phyloP scores from a whole-genome alignment of 92 coral and sea anemone species.

The Zoanthus sansibaricus region DNA sequence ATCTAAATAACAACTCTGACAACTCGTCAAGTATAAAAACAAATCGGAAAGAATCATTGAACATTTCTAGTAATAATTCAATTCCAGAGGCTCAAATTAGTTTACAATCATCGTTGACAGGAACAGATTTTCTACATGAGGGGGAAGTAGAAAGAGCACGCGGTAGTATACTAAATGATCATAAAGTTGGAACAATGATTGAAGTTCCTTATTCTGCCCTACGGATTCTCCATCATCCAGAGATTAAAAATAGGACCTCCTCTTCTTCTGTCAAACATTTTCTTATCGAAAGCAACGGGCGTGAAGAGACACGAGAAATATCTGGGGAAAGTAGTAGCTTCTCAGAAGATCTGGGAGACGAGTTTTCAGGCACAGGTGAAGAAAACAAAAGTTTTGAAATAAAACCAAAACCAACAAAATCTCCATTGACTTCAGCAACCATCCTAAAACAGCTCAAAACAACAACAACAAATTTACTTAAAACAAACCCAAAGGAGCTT shows the following conservation, averaged over 20 bases:
- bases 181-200: neutral
- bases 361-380: neutral
- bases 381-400: neutral
- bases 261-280: neutral
- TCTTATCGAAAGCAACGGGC: neutral
- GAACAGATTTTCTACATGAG: constrained; percentile 30
- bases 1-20: neutral
- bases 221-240: neutral
- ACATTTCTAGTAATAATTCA: neutral
- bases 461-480: constrained; percentile 79
- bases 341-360: constrained; percentile 2
- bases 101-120: neutral
- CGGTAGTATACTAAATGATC: constrained; percentile 22
- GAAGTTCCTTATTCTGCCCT: constrained; percentile 7
- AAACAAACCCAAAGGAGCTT: constrained; percentile 81
- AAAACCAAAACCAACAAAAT: neutral
- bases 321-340: constrained; percentile 42
- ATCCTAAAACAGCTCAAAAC: constrained; percentile 34
- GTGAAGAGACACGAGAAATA: neutral
- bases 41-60: neutral
- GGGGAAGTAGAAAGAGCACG: neutral
- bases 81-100: neutral
- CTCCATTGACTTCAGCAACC: neutral
- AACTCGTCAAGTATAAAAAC: neutral
- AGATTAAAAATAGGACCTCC: neutral